phyloP scores from a whole-genome alignment of 2,797 vertebrate genomes.

The Scyliorhinus canicula region DNA sequence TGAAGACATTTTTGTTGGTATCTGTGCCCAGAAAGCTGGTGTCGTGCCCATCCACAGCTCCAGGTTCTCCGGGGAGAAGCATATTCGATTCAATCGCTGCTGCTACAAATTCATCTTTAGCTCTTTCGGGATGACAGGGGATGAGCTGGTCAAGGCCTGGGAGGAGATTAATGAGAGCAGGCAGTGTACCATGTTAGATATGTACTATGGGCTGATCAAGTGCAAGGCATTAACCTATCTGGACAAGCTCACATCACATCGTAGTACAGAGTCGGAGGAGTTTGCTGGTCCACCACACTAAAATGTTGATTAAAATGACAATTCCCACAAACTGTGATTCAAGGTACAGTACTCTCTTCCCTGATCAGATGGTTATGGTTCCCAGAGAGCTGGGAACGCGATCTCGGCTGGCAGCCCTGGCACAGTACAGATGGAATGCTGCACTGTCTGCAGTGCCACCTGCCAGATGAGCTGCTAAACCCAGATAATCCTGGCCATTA shows the following conservation, averaged over 20 bases:
- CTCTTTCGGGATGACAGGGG: conserved; percentile 58
- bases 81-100: conserved; percentile 79
- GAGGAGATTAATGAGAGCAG: conserved; percentile 58
- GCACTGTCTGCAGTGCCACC: background rate
- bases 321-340: background rate
- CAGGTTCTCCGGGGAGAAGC: conserved; percentile 74
- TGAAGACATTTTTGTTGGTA: conserved; percentile 68
- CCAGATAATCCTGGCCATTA: background rate
- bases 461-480: background rate
- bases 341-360: background rate
- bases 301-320: background rate
- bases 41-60: conserved; percentile 74
- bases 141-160: conserved; percentile 66
- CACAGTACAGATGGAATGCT: background rate
- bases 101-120: conserved; percentile 86
- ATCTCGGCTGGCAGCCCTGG: background rate
- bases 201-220: conserved; percentile 75
- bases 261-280: background rate
- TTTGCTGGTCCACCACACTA: background rate
- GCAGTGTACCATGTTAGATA: conserved; percentile 68
- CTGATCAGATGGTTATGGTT: background rate
- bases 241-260: conserved; percentile 64
- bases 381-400: background rate
- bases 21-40: conserved; percentile 71
- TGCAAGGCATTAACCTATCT: conserved; percentile 82